These are phyloP conservation scores for Borostomias antarcticus DNA, from an alignment of 2,797 vertebrate genomes.

Conservation along the genomic window DNA sequence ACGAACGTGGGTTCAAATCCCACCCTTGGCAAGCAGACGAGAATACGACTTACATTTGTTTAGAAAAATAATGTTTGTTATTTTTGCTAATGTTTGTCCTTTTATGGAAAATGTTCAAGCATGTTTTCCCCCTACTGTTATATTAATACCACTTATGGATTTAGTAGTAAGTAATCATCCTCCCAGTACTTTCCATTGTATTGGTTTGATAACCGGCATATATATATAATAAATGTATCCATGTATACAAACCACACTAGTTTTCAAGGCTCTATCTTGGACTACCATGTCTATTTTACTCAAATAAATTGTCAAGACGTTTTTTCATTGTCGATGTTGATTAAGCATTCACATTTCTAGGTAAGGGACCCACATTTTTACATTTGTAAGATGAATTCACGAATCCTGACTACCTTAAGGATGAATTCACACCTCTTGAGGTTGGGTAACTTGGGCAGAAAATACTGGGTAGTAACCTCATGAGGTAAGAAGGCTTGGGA, in stretches of 20 bases:
- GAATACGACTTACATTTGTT: too few relatives aligned
- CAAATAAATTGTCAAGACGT: background rate
- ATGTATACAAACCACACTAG: background rate
- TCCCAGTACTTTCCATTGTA: background rate
- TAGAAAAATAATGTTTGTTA: constrained; percentile 13
- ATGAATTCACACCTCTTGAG: too few relatives aligned
- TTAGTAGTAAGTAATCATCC: background rate
- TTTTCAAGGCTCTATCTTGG: background rate
- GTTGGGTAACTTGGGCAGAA: too few relatives aligned
- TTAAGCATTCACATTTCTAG: too few relatives aligned
- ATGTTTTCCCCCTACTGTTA: constrained; percentile 23
- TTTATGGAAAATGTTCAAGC: constrained; percentile 7
- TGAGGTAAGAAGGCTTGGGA: too few relatives aligned
- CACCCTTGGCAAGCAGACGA: too few relatives aligned
- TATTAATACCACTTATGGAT: constrained; percentile 8
- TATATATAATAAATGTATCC: background rate
- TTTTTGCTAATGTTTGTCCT: constrained; percentile 23
- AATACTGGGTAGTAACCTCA: too few relatives aligned
- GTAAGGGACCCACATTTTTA: too few relatives aligned
- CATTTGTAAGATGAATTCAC: too few relatives aligned
- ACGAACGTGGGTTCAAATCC: too few relatives aligned
- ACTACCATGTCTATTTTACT: background rate
- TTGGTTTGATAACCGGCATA: background rate
- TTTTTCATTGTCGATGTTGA: background rate
- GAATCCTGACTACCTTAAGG: too few relatives aligned